Conservation (phyloP, 2,797 vertebrate species). For the Alca torda region DNA sequence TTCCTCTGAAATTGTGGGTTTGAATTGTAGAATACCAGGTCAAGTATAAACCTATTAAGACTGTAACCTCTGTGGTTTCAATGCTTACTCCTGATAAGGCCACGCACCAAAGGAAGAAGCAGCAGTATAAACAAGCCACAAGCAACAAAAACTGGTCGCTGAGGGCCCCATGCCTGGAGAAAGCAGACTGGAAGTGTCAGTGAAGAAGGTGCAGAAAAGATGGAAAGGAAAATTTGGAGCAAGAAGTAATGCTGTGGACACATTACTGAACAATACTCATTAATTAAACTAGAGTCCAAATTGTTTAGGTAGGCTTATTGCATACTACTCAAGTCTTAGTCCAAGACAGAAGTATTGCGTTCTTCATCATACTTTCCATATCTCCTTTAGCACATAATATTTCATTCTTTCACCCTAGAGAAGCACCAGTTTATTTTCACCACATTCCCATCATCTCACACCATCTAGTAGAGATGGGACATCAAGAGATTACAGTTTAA, state of each 20-base stretch:
- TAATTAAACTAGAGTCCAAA: not conserved
- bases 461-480: not conserved
- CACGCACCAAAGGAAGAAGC: not conserved
- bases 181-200: not conserved
- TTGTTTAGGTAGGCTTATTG: not conserved
- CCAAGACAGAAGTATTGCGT: not conserved
- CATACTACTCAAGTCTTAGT: not conserved
- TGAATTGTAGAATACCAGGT: not conserved
- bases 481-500: not conserved
- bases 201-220: not conserved
- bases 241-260: not conserved
- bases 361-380: not conserved
- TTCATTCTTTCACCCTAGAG: not conserved
- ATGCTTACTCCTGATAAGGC: not conserved
- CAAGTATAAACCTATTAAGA: not conserved
- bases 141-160: not conserved
- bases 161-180: not conserved
- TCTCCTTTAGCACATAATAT: not conserved
- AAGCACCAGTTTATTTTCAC: not conserved
- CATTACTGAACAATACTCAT: not conserved
- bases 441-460: not conserved
- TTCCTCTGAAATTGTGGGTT: not conserved
- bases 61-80: not conserved
- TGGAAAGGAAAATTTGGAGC: not conserved
- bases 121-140: not conserved